phyloP scores from a whole-genome alignment of 2,797 vertebrate genomes.

The Enteromius unitaeniatus region DNA sequence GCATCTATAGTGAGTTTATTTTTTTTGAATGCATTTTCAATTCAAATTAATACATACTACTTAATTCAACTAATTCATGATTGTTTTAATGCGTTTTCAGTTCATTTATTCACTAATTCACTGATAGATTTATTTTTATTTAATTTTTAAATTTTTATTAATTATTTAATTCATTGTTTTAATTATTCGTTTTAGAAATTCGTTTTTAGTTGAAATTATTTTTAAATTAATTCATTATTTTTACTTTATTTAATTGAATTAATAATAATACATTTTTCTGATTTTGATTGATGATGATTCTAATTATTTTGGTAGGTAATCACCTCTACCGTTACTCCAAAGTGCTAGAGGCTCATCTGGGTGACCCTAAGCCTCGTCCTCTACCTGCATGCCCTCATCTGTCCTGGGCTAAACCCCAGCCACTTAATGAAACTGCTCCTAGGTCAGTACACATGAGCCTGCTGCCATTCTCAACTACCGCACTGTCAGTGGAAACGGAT shows the following conservation, averaged over 20 bases:
- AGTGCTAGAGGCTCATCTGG: constrained; percentile 92
- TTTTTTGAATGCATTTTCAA: neutral
- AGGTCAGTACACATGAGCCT: constrained; percentile 78
- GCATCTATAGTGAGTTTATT: neutral
- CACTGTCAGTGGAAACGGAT: neutral
- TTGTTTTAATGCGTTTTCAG: no score
- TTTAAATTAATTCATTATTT: no score
- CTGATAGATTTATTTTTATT: no score
- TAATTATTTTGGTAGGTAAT: constrained; percentile 83
- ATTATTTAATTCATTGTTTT: no score
- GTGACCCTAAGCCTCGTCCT: constrained; percentile 92
- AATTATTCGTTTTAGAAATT: no score
- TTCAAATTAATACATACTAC: neutral
- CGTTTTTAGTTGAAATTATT: no score
- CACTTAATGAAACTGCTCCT: constrained; percentile 95
- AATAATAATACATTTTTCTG: no score
- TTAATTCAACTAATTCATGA: no score
- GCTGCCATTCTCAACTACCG: neutral
- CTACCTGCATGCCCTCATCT: constrained; percentile 96
- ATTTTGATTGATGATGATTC: no score
- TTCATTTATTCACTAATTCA: no score
- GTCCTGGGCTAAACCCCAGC: constrained; percentile 98
- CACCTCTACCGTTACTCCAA: constrained; percentile 98
- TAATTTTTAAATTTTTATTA: no score
- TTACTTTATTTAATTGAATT: no score